These are phyloP conservation scores for Prinia subflava DNA, from an alignment of 2,113 vertebrate species.

Conservation along the genomic window DNA sequence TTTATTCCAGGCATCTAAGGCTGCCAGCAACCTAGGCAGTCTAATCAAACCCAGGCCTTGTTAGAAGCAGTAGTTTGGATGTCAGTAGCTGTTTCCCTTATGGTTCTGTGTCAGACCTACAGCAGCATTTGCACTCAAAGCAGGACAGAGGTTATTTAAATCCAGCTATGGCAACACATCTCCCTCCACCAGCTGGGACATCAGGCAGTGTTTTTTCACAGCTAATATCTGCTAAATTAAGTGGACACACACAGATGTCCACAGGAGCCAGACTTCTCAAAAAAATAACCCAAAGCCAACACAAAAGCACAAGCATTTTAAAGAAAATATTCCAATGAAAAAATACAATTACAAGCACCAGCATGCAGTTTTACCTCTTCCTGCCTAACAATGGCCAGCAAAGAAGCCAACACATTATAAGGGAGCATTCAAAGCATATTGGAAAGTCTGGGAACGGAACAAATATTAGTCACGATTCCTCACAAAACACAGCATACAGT, in stretches of 20 bases:
- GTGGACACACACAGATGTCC: not conserved
- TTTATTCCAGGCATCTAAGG: constrained; percentile 3
- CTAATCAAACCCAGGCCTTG: constrained; percentile 21
- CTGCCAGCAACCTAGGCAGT: not conserved
- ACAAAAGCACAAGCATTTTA: not conserved
- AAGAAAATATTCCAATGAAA: not conserved
- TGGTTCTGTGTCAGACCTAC: not conserved
- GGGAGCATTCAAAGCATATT: not conserved
- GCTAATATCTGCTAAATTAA: not conserved
- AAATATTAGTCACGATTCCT: not conserved
- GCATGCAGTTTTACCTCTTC: not conserved
- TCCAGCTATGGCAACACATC: not conserved
- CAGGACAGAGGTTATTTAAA: not conserved
- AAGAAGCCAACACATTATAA: not conserved
- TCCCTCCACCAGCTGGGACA: not conserved
- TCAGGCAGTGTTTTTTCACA: not conserved
- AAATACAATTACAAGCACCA: not conserved
- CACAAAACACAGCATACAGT: not conserved
- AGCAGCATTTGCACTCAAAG: not conserved
- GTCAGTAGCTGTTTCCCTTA: not conserved
- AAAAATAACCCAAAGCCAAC: not conserved
- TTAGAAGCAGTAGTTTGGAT: constrained; percentile 8
- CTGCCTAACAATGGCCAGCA: not conserved
- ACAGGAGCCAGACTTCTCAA: not conserved
- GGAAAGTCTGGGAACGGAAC: not conserved